Percentiles rank a stretch among this genome's conserved stretches.
These are phyloP conservation scores for Diarsia dahlii DNA, from an alignment of 2,888 invertebrate genomes.

Conservation along the genomic window DNA sequence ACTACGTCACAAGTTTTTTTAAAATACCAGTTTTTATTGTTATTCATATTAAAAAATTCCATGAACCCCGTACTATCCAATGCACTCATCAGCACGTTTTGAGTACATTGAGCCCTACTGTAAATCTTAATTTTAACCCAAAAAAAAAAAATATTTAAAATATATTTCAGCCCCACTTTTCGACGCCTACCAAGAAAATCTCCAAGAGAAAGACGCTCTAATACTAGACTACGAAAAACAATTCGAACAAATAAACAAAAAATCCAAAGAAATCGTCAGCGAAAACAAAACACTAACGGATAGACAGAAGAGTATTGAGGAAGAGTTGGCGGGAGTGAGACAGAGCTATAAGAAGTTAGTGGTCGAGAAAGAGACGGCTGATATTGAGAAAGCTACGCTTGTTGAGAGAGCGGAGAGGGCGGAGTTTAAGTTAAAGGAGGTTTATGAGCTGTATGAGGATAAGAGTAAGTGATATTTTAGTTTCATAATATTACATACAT, in stretches of 20 bases:
- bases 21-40: no score
- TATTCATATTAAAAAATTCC: no score
- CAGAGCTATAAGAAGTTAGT: slow-evolving; percentile 83
- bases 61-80: no score
- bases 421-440: slow-evolving; percentile 94
- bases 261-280: slow-evolving; percentile 92
- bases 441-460: slow-evolving; percentile 93
- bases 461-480: slow-evolving; percentile 89
- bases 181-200: slow-evolving; percentile 94
- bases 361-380: slow-evolving; percentile 86
- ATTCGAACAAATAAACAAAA: slow-evolving; percentile 93
- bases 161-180: slow-evolving; percentile 91
- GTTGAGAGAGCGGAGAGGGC: slow-evolving; percentile 93
- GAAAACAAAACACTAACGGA: slow-evolving; percentile 93
- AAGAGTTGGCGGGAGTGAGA: slow-evolving; percentile 81
- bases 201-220: slow-evolving; percentile 94
- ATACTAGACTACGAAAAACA: slow-evolving; percentile 93
- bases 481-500: neutral
- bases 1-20: no score
- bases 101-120: no score
- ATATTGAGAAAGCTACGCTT: slow-evolving; percentile 87
- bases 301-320: slow-evolving; percentile 77
- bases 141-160: neutral
- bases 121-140: no score
- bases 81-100: no score